Conservation (phyloP, 2,797 vertebrate genomes). For the Channallabes apus region DNA sequence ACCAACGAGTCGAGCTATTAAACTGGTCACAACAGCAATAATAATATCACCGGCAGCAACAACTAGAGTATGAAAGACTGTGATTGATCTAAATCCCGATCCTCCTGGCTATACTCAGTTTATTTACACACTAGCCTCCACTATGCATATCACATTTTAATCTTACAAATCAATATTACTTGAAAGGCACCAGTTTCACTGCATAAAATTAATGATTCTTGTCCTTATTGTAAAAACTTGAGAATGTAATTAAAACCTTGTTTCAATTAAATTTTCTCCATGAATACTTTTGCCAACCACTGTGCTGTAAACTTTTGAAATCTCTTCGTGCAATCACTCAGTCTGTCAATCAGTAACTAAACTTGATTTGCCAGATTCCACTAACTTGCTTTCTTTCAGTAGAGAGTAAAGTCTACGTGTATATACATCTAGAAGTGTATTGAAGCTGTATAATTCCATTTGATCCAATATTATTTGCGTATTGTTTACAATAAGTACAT, state of each 20-base stretch:
- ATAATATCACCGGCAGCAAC: background rate
- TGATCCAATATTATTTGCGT: background rate
- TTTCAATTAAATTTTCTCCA: too few species aligned
- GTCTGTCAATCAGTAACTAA: conserved; percentile 37
- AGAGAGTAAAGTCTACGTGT: background rate
- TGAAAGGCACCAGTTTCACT: too few species aligned
- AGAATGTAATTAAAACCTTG: too few species aligned
- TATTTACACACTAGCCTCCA: background rate
- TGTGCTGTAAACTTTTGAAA: too few species aligned
- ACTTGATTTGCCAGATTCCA: conserved; percentile 14
- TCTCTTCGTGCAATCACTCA: background rate
- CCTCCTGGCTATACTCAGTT: too few species aligned
- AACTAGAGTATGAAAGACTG: background rate
- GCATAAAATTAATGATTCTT: too few species aligned
- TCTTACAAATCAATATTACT: too few species aligned
- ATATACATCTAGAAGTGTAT: background rate
- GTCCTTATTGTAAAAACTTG: too few species aligned
- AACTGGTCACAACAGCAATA: background rate
- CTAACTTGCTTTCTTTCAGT: background rate
- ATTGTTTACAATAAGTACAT: background rate
- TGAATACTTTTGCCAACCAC: too few species aligned
- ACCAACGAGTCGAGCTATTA: background rate
- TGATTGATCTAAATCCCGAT: too few species aligned
- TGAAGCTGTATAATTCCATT: background rate
- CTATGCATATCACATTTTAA: too few species aligned